Evolutionary conservation across 2,113 vertebrate species (phyloP).

Genomic region (Catharus bicknelli): DNA sequence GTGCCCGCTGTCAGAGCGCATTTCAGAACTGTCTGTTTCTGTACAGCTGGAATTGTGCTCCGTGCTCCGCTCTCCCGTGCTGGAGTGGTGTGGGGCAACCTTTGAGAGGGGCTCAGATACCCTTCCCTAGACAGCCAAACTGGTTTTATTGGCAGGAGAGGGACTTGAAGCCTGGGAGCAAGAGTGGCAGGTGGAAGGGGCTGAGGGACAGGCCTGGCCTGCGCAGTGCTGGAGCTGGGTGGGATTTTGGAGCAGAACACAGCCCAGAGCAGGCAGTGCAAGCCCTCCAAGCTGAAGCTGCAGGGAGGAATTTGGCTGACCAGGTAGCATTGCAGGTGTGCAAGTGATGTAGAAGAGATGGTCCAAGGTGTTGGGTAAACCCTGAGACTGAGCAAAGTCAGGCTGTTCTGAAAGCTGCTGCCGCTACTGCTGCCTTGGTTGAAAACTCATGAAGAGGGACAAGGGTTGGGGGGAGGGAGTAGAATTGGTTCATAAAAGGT

Average conservation of each 20-base stretch:
- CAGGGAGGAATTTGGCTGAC: conserved; percentile 43
- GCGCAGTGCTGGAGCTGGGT: rapidly evolving
- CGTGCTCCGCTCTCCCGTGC: rapidly evolving
- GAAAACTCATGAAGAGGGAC: not conserved
- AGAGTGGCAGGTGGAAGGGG: not conserved
- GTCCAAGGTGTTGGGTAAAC: not conserved
- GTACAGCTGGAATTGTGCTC: not conserved
- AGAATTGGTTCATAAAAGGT: not conserved
- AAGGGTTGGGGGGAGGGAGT: not conserved
- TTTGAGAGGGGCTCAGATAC: not conserved
- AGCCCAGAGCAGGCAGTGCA: not conserved
- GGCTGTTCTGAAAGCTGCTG: not conserved
- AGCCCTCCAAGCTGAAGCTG: not conserved
- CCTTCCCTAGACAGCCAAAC: not conserved
- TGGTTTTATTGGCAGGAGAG: not conserved
- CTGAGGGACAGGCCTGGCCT: not conserved
- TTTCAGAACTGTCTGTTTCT: not conserved
- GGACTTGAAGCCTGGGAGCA: not conserved
- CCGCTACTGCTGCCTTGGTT: not conserved
- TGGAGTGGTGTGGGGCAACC: not conserved
- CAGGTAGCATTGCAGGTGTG: not conserved
- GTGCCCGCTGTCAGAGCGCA: not conserved
- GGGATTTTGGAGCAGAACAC: not conserved
- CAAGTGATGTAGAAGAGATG: conserved; percentile 18
- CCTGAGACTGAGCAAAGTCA: not conserved